These are phyloP conservation scores for Cydia splendana DNA, from an alignment of 1,140 invertebrate genomes.

Conservation along the genomic window DNA sequence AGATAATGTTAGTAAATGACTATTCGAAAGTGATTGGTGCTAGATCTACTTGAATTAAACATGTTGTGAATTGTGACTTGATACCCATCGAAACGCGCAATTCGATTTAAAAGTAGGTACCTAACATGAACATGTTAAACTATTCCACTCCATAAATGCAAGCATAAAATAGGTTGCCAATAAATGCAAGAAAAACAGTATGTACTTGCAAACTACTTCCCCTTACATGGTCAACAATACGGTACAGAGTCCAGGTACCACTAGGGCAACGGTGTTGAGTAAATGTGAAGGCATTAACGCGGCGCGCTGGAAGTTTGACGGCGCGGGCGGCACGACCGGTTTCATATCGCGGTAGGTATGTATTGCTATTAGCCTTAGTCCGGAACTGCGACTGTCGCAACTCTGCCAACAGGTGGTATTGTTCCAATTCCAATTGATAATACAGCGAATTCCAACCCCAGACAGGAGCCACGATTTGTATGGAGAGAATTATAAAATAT, in stretches of 20 bases:
- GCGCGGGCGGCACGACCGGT: conserved; percentile 48
- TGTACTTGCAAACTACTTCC: conserved; percentile 4
- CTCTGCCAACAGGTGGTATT: conserved; percentile 65
- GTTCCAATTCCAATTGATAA: conserved; percentile 56
- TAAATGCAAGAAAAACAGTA: conserved; percentile 3
- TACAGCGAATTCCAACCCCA: neutral
- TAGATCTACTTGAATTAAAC: too few species aligned
- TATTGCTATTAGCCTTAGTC: conserved; percentile 36
- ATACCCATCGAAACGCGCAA: too few species aligned
- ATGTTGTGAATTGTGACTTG: too few species aligned
- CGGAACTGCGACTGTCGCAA: conserved; percentile 55
- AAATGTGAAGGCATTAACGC: conserved; percentile 46
- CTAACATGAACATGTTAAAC: neutral
- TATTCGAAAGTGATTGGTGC: too few species aligned
- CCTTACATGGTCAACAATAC: conserved; percentile 30
- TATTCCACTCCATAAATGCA: neutral
- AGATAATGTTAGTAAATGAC: too few species aligned
- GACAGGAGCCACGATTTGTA: neutral
- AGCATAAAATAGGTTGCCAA: neutral
- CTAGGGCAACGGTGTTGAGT: conserved; percentile 66
- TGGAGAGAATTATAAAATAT: neutral
- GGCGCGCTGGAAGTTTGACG: conserved; percentile 31
- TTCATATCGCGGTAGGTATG: conserved; percentile 43
- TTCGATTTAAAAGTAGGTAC: too few species aligned
- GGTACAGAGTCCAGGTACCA: conserved; percentile 52